Evolutionary conservation across 2,888 invertebrate species (phyloP), one percentile per base, ranked within the genome.

Genomic region (Tillus elongatus): DNA sequence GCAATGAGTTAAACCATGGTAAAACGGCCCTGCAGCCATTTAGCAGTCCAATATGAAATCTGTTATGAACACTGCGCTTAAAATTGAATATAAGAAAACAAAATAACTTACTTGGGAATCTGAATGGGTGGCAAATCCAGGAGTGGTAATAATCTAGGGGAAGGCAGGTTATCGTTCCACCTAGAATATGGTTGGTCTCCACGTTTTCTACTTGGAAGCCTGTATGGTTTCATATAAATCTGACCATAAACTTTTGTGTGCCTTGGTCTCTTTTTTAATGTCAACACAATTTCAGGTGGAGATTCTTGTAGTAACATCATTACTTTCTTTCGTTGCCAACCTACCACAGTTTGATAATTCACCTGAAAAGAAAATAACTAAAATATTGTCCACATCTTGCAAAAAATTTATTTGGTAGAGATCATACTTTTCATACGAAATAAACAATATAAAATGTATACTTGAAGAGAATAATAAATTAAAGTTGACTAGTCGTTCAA

Each of bases 241-340:
- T 79, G 78, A 1, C 85, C 85, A 52, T 82, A 82, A 26, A 83
- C 79, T 63, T 81, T 82, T 13, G 81, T 83, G 53, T 88, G 88
- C 29, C 81, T 73, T 0, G 90, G 90, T 9, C 87, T 69, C 56
- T 88, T 84, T 61, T 90, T 89, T 29, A 90, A 64, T 1, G 89
- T 83, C 29, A 91, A 64, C 33, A 84, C 72, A 33, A 88, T 79
- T 60, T 88, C 86, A n/a, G 83, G 79, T 10, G 83, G 77, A 41
- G 82, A 82, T 55, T 86, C 85, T 50, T 79, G 77, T 40, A 83
- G 72, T 37, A 82, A 69, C 42, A 80, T 73, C 50, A 84, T 70
- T 14, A 89, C 79, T 47, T 82, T 82, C 55, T 82, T 81, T 37
- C 80, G 72, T 52, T 82, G 82, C 88, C 89, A 90, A 2, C 87